Percentiles rank a stretch among this genome's conserved stretches.
Conservation (phyloP, 2,113 vertebrate species). For the Sorex araneus region DNA sequence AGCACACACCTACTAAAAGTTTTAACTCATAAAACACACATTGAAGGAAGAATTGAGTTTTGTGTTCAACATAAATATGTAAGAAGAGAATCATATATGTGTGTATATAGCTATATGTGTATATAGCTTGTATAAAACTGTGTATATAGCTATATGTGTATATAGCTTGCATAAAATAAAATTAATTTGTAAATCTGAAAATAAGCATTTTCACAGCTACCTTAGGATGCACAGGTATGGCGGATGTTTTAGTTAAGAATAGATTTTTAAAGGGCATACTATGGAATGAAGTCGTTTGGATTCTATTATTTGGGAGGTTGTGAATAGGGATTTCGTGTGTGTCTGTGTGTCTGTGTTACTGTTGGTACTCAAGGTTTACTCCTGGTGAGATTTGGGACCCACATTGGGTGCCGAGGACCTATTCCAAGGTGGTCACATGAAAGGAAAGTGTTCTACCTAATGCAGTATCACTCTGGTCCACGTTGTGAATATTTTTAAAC, state of each 20-base stretch:
- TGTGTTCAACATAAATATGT: conserved; percentile 38
- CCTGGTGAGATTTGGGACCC: too few species aligned
- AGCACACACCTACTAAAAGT: conserved; percentile 24
- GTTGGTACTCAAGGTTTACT: too few species aligned
- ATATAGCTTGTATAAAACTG: conserved; percentile 16
- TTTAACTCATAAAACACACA: not conserved
- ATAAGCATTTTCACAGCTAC: conserved; percentile 18
- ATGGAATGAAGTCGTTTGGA: conserved; percentile 4
- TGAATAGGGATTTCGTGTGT: not conserved
- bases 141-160: not conserved
- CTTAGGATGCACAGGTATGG: not conserved
- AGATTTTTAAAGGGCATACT: conserved; percentile 54
- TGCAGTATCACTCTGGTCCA: too few species aligned
- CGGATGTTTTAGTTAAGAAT: conserved; percentile 25
- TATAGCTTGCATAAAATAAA: conserved; percentile 19
- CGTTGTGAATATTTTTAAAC: not conserved
- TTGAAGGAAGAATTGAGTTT: conserved; percentile 18
- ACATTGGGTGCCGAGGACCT: too few species aligned
- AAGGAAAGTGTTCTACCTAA: too few species aligned
- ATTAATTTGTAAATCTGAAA: conserved; percentile 59
- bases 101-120: not conserved
- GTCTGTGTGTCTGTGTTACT: too few species aligned
- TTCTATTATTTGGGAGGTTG: conserved; percentile 46
- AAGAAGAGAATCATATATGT: not conserved
- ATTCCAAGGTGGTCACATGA: too few species aligned